A percentile compares a stretch with the other conserved stretches of the same genome.
phyloP scores from a whole-genome alignment of 1,140 invertebrate species.

The Rhagoletis pomonella region DNA sequence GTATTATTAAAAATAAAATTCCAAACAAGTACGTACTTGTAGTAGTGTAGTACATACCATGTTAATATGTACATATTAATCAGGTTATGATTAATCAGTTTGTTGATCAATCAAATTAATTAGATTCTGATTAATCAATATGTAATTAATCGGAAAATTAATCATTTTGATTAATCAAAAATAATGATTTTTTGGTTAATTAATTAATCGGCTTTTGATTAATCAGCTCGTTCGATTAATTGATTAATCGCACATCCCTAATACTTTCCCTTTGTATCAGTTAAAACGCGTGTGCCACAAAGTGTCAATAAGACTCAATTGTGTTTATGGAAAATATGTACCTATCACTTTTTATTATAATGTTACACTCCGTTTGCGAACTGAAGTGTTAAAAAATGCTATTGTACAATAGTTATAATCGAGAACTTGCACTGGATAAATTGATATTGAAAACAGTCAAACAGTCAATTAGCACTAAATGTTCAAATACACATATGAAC shows the following conservation, averaged over 20 bases:
- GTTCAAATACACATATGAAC: too few species aligned
- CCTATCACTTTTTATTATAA: neutral
- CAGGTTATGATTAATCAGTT: too few species aligned
- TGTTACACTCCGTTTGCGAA: neutral
- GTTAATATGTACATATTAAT: too few species aligned
- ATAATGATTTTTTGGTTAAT: too few species aligned
- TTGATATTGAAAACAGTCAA: neutral
- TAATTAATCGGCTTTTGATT: too few species aligned
- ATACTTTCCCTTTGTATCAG: neutral
- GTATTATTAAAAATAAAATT: too few species aligned
- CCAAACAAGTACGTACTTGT: too few species aligned
- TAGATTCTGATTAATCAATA: too few species aligned
- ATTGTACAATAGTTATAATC: neutral
- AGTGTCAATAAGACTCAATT: neutral
- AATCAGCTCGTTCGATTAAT: neutral
- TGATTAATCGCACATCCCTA: neutral
- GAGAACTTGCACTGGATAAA: neutral
- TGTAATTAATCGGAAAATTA: too few species aligned
- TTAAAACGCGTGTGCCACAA: neutral
- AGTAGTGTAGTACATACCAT: too few species aligned
- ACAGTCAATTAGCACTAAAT: neutral
- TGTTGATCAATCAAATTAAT: too few species aligned
- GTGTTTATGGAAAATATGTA: slow-evolving; percentile 37
- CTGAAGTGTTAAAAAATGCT: neutral
- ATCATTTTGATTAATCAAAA: too few species aligned